Percentiles rank a stretch among this genome's conserved stretches.
These are phyloP conservation scores for Poicephalus meyeri DNA, from an alignment of 2,113 vertebrate species.

Conservation along the genomic window DNA sequence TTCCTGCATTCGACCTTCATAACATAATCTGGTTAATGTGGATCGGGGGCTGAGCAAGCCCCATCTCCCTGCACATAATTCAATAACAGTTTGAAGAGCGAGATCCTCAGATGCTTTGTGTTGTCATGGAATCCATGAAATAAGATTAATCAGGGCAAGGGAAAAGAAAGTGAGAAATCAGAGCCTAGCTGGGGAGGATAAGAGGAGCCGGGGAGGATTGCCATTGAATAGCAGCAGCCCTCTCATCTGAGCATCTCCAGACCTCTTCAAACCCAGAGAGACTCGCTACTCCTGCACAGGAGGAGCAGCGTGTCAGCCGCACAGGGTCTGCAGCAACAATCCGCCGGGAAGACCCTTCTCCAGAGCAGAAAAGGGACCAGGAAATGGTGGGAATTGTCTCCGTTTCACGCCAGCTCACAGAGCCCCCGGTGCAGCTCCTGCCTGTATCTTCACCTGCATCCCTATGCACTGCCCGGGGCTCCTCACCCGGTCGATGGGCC, in stretches of 20 bases:
- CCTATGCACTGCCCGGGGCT: accelerated
- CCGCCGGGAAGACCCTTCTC: background rate
- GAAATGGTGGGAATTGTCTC: background rate
- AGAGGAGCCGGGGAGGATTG: background rate
- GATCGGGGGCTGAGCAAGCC: background rate
- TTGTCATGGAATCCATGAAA: conserved; percentile 42
- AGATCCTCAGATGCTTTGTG: background rate
- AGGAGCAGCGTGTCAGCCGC: background rate
- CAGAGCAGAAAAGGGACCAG: background rate
- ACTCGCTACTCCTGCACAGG: accelerated
- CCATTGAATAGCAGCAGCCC: background rate
- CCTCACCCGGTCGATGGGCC: background rate
- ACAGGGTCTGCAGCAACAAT: background rate
- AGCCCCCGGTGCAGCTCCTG: background rate
- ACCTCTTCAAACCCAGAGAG: background rate
- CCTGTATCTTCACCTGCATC: background rate
- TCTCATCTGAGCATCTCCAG: background rate
- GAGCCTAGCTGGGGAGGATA: background rate
- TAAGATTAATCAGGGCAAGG: background rate
- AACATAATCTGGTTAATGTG: background rate
- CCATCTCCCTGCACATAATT: background rate
- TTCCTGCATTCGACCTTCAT: background rate
- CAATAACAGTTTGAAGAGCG: background rate
- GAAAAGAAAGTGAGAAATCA: background rate
- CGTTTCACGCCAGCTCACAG: accelerated